Evolutionary conservation across 1,140 invertebrate species (phyloP).

Genomic region (Zaprionus camerounensis): DNA sequence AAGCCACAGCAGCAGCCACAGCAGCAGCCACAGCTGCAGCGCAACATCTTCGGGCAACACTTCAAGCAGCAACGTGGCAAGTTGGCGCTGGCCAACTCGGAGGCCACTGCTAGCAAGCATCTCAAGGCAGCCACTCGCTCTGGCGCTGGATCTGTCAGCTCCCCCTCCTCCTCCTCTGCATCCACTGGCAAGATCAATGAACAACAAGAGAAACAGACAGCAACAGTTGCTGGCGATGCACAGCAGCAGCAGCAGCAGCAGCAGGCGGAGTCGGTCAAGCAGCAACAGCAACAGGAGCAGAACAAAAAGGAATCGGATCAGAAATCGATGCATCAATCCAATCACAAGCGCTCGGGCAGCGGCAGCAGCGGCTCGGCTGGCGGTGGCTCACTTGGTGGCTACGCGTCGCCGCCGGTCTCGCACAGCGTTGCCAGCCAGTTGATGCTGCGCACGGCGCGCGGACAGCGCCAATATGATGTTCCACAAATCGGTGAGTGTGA

Average conservation of each 20-base stretch:
- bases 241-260: slow-evolving; percentile 44
- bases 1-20: background rate
- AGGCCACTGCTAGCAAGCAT: slow-evolving; percentile 70
- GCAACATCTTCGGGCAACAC: slow-evolving; percentile 74
- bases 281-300: slow-evolving; percentile 33
- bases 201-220: slow-evolving; percentile 11
- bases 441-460: slow-evolving; percentile 87
- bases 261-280: slow-evolving; percentile 3
- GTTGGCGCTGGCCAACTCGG: slow-evolving; percentile 64
- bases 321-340: slow-evolving; percentile 58
- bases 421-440: slow-evolving; percentile 86
- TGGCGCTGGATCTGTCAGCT: slow-evolving; percentile 28
- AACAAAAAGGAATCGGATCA: slow-evolving; percentile 57
- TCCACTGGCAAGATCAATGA: background rate
- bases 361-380: slow-evolving; percentile 10
- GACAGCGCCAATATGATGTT: slow-evolving; percentile 88
- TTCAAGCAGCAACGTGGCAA: slow-evolving; percentile 75
- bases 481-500: slow-evolving; percentile 88
- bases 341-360: slow-evolving; percentile 73
- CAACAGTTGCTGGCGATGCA: slow-evolving; percentile 15
- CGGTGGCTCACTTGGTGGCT: too few species aligned
- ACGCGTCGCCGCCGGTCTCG: slow-evolving; percentile 57
- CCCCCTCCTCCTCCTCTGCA: background rate
- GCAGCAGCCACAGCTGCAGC: slow-evolving; percentile 46
- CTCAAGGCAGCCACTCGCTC: slow-evolving; percentile 55